Evolutionary conservation across 2,113 vertebrate species (phyloP), one percentile per base, ranked within the genome.

Genomic region (Stigmatopora argus): DNA sequence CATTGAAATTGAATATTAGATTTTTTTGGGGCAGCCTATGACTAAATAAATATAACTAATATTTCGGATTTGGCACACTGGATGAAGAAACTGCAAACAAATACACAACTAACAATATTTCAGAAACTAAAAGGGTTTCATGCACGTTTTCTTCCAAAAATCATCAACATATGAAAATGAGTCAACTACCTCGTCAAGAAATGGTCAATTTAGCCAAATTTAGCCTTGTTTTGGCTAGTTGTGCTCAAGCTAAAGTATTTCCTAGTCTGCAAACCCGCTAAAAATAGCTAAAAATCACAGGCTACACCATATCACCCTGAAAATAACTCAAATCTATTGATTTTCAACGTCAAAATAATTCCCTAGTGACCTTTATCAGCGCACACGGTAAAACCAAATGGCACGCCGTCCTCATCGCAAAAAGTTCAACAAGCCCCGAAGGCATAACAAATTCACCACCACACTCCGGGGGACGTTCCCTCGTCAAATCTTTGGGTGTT

Each of bases 361-460:
- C 10, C 10, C 8, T 21, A 52, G 51, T 12, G 3, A 19, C 23
- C 51, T 13, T 14, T 53, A n/a, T 23, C 51, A 12, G 8, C 13
- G 5, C 51, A 23, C 9, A 53, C 4, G 10, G 15, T 48, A 48
- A 1, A 53, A 53, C 19, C 12, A 23, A 10, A 52, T 52, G 14
- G 13, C 7, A 31, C 15, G 23, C 21, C 1, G 23, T 13, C 5
- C 23, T 31, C 19, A 11, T 8, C 21, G 11, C 19, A 13, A 10
- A 23, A 19, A 6, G 21, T 53, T 53, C 19, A 13, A 53, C 12
- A 10, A 53, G 4, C 19, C 10, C 1, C n/a, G 4, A 53, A 53
- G 13, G n/a, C 59, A 5, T 38, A 7, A 41, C 34, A 67, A 66
- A 64, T 49, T 56, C 38, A 67, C 56, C 23, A 62, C 52, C 19